Evolutionary conservation across 2,888 invertebrate species (phyloP).

Genomic region (Hesperia comma): DNA sequence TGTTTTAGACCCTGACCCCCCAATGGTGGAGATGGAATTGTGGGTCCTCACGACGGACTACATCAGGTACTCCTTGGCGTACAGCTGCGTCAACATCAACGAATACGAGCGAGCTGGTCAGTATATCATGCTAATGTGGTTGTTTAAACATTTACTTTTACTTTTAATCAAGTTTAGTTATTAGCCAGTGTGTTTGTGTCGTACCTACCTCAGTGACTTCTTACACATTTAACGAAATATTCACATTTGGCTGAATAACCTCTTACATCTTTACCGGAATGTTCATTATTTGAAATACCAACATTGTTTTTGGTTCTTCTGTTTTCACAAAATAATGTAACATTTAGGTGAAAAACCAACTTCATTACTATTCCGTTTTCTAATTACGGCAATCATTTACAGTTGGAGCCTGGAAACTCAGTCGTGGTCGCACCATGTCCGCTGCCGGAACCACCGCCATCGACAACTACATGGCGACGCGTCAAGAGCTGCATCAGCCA

Average conservation of each 20-base stretch:
- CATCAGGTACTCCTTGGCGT: conserved; percentile 84
- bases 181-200: too few relatives aligned
- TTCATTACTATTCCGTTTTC: too few relatives aligned
- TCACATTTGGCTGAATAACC: background rate
- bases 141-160: too few relatives aligned
- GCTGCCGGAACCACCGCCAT: conserved; percentile 49
- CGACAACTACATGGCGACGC: conserved; percentile 48
- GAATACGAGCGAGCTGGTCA: conserved; percentile 59
- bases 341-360: too few relatives aligned
- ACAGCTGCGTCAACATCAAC: conserved; percentile 82
- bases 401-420: conserved; percentile 75
- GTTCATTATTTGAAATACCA: background rate
- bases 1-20: conserved; percentile 49
- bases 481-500: conserved; percentile 59
- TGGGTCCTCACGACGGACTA: conserved; percentile 88
- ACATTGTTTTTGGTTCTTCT: background rate
- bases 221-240: background rate
- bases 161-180: too few relatives aligned
- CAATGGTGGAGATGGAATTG: conserved; percentile 50
- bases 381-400: conserved; percentile 37
- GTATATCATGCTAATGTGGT: too few relatives aligned
- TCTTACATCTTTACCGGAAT: background rate
- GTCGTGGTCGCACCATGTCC: conserved; percentile 58
- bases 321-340: too few relatives aligned
- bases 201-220: too few relatives aligned